Percentiles rank a stretch among this genome's conserved stretches.
Evolutionary conservation across 1,140 invertebrate genomes (phyloP).

Genomic region (Musca domestica): DNA sequence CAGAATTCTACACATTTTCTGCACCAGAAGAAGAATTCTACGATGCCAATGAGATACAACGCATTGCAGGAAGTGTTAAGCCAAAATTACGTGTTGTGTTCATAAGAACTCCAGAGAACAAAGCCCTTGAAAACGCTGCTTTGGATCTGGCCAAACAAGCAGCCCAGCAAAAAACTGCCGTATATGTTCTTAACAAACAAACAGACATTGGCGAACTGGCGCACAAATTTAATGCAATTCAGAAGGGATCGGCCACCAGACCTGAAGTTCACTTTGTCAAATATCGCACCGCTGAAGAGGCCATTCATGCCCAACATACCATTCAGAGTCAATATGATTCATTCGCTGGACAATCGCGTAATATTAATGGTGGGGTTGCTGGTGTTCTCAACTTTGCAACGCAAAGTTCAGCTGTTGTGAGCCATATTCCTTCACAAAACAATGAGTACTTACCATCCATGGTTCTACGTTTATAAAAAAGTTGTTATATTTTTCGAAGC

Average conservation of each 20-base stretch:
- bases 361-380: slow-evolving; percentile 40
- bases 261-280: slow-evolving; percentile 51
- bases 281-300: slow-evolving; percentile 46
- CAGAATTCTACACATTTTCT: slow-evolving; percentile 48
- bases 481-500: too few species aligned
- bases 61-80: slow-evolving; percentile 57
- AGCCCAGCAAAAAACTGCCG: slow-evolving; percentile 79
- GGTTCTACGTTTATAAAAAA: not conserved
- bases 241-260: slow-evolving; percentile 32
- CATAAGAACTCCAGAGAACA: slow-evolving; percentile 70
- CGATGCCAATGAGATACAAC: slow-evolving; percentile 31
- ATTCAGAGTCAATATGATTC: slow-evolving; percentile 47
- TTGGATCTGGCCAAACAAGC: slow-evolving; percentile 61
- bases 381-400: slow-evolving; percentile 43
- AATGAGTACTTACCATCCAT: not conserved
- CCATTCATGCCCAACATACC: slow-evolving; percentile 42
- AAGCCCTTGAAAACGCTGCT: slow-evolving; percentile 61
- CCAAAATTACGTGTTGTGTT: slow-evolving; percentile 84
- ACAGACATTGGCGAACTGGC: slow-evolving; percentile 41
- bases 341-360: slow-evolving; percentile 37
- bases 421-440: not conserved
- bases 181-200: slow-evolving; percentile 79
- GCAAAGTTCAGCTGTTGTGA: not conserved
- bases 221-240: slow-evolving; percentile 39
- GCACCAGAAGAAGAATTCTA: slow-evolving; percentile 48